A percentile compares a stretch with the other conserved stretches of the same genome.
phyloP scores from a whole-genome alignment of 2,113 vertebrate genomes.

The Tetraodon nigroviridis region DNA sequence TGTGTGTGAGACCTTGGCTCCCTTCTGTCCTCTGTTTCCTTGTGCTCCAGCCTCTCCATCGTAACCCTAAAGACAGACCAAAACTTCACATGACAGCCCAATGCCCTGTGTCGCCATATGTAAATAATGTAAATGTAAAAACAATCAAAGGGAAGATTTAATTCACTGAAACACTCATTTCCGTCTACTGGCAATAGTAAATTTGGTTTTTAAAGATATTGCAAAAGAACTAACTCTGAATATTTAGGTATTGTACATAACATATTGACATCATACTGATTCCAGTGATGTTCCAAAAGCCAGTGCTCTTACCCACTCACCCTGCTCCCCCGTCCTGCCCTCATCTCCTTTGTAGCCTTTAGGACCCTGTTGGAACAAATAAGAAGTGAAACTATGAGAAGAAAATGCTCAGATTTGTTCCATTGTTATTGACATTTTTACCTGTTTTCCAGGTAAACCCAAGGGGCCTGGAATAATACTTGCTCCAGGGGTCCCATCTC shows the following conservation, averaged over 20 bases:
- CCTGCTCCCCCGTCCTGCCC: conserved; percentile 74
- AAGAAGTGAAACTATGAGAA: not conserved
- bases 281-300: too few species aligned
- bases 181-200: not conserved
- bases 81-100: not conserved
- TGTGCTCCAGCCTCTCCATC: conserved; percentile 67
- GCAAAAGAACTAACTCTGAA: too few species aligned
- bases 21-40: conserved; percentile 65
- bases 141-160: too few species aligned
- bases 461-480: conserved; percentile 33
- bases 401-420: too few species aligned
- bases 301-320: conserved; percentile 76
- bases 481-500: conserved; percentile 59
- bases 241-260: too few species aligned
- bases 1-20: conserved; percentile 59
- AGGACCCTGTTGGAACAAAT: conserved; percentile 55
- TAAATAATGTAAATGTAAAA: too few species aligned
- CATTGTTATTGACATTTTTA: conserved; percentile 12
- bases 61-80: conserved; percentile 62
- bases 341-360: conserved; percentile 70
- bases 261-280: too few species aligned
- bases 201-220: too few species aligned
- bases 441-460: conserved; percentile 67
- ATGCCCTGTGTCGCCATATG: too few species aligned
- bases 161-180: not conserved